Evolutionary conservation across 2,888 invertebrate genomes (phyloP).

Genomic region (Perithous albicinctus): DNA sequence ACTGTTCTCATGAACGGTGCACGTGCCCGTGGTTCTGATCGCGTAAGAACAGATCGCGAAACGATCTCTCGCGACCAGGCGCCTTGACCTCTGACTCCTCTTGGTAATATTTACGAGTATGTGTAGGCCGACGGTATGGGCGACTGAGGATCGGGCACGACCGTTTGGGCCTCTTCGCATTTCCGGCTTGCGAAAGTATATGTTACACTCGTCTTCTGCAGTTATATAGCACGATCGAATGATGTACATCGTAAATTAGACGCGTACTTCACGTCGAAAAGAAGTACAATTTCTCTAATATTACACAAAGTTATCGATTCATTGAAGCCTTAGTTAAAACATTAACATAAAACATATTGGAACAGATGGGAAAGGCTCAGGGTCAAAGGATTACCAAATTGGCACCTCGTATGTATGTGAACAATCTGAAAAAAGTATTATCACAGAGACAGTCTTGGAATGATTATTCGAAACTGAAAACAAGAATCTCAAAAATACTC

Average conservation of each 20-base stretch:
- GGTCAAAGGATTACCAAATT: too few species aligned
- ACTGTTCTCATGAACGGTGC: conserved; percentile 10
- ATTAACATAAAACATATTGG: too few species aligned
- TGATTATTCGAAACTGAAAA: too few species aligned
- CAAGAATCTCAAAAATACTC: too few species aligned
- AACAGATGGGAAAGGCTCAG: too few species aligned
- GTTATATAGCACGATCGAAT: conserved; percentile 15
- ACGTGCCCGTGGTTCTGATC: not conserved
- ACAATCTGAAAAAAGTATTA: too few species aligned
- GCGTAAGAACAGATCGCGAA: conserved; percentile 28
- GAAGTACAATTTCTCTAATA: not conserved
- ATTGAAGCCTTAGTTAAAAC: not conserved
- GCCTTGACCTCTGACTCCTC: conserved; percentile 28
- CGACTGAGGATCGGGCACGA: conserved; percentile 22
- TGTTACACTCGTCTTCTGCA: conserved; percentile 15
- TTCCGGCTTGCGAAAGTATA: conserved; percentile 43
- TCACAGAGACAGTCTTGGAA: too few species aligned
- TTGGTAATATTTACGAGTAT: conserved; percentile 42
- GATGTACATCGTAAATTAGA: conserved; percentile 36
- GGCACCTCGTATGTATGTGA: too few species aligned
- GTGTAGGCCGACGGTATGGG: conserved; percentile 31
- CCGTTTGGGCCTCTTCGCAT: conserved; percentile 17
- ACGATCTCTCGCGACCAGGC: conserved; percentile 32
- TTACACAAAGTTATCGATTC: not conserved
- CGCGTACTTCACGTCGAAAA: not conserved